Conservation (phyloP, 2,888 invertebrate genomes). For the Macrophya annulata region DNA sequence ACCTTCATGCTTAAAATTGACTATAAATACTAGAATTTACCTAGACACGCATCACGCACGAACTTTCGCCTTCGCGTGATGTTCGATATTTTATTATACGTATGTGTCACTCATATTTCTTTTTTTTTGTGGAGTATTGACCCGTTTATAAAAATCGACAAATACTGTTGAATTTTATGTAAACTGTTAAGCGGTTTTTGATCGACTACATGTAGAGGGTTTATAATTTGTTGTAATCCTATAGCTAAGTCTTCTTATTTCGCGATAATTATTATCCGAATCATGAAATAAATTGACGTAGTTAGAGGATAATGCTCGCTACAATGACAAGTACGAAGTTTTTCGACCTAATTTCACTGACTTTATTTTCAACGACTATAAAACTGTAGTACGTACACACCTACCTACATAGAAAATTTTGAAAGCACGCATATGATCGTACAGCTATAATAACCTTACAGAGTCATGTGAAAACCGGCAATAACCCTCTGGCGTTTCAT, state of each 20-base stretch:
- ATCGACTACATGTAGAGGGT: too few species aligned
- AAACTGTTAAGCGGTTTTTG: neutral
- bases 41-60: conserved; percentile 2
- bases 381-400: neutral
- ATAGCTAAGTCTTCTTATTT: neutral
- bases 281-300: neutral
- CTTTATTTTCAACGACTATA: neutral
- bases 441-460: neutral
- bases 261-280: neutral
- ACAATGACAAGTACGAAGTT: neutral
- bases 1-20: neutral
- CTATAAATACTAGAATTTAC: neutral
- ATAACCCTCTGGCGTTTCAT: conserved; percentile 5
- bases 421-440: neutral
- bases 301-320: neutral
- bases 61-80: conserved; percentile 41
- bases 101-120: neutral
- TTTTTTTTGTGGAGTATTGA: neutral
- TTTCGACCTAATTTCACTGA: neutral
- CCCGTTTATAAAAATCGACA: neutral
- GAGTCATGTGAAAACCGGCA: conserved; percentile 21
- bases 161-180: neutral
- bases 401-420: too few species aligned
- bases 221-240: too few species aligned
- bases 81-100: neutral